phyloP scores from a whole-genome alignment of 2,113 vertebrate species.

The Elaphurus davidianus region DNA sequence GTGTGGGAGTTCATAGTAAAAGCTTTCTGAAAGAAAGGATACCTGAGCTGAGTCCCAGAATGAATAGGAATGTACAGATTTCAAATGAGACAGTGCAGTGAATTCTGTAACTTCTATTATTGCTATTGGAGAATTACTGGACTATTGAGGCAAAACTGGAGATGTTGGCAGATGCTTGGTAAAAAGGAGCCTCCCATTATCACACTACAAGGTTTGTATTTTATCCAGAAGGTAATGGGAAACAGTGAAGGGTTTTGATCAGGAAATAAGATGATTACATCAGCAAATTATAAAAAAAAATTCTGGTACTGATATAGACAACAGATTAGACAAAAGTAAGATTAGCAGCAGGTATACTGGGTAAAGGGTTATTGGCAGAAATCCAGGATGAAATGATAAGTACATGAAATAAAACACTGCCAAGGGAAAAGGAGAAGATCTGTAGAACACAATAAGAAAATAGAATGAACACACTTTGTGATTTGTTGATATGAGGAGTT shows the following conservation, averaged over 20 bases:
- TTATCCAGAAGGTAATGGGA: neutral
- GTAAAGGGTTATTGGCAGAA: neutral
- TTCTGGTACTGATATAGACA: neutral
- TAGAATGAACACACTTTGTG: neutral
- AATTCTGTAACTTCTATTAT: neutral
- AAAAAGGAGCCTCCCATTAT: neutral
- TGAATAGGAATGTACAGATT: neutral
- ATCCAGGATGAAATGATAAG: neutral
- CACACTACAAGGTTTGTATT: neutral
- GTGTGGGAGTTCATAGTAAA: neutral
- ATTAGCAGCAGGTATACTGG: neutral
- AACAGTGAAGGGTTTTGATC: neutral
- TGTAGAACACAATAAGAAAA: neutral
- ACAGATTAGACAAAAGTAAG: neutral
- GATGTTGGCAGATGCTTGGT: neutral
- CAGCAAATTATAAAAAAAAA: neutral
- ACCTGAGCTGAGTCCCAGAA: neutral
- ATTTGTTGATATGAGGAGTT: neutral
- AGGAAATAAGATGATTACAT: neutral
- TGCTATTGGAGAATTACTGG: neutral
- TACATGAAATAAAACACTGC: neutral
- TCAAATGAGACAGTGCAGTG: neutral
- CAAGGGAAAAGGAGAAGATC: neutral
- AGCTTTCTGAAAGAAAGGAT: neutral
- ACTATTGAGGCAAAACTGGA: neutral